Conservation (phyloP, 92 coral and sea anemone species). For the Epizoanthus ramosus region DNA sequence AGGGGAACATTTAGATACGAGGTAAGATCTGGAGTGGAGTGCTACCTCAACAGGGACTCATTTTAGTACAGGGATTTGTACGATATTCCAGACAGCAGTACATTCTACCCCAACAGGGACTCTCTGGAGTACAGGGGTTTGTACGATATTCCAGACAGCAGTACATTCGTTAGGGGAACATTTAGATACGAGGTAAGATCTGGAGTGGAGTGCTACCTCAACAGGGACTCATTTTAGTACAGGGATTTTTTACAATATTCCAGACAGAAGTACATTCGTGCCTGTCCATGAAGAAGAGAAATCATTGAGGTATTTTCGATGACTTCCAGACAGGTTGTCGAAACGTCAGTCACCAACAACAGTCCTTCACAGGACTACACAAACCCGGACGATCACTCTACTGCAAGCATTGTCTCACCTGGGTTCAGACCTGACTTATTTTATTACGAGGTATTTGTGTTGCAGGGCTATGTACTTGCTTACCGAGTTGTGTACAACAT, state of each 20-base stretch:
- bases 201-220: not conserved
- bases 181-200: constrained; percentile 78
- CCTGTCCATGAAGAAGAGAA: no score
- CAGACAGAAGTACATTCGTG: constrained; percentile 57
- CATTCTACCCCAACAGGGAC: constrained; percentile 86
- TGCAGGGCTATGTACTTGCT: constrained; percentile 81
- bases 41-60: constrained; percentile 83
- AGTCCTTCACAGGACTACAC: no score
- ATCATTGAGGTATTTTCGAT: no score
- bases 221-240: constrained; percentile 82
- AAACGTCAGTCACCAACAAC: no score
- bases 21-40: constrained; percentile 67
- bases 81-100: constrained; percentile 68
- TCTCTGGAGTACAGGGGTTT: constrained; percentile 74
- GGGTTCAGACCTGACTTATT: no score
- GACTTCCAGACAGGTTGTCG: no score
- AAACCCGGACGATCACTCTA: no score
- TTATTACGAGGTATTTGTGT: not conserved
- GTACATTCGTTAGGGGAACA: constrained; percentile 85
- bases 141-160: constrained; percentile 69
- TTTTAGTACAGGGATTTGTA: constrained; percentile 74
- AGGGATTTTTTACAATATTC: constrained; percentile 73
- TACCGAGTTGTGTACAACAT: constrained; percentile 70
- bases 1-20: constrained; percentile 92
- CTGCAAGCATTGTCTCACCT: not conserved